Evolutionary conservation across 2,797 vertebrate species (phyloP).

Genomic region (Molossus alvarezi): DNA sequence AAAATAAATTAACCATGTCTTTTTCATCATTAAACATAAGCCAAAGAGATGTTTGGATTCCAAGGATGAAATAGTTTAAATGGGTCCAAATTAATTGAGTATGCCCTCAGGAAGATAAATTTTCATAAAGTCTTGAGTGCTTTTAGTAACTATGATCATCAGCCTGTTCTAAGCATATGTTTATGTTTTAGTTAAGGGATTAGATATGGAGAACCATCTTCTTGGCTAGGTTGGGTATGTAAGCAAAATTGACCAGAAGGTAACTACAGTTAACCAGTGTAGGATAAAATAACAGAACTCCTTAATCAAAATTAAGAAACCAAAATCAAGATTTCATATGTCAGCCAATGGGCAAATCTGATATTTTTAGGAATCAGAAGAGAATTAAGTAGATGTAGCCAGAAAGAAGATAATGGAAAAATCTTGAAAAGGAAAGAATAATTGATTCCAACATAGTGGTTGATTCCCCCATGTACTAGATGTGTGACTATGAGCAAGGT

Average conservation of each 20-base stretch:
- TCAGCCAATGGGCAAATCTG: background rate
- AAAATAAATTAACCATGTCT: background rate
- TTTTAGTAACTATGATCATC: too few species aligned
- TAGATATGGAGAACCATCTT: background rate
- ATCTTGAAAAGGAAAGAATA: background rate
- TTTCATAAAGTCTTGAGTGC: background rate
- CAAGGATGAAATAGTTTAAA: background rate
- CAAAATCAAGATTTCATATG: slow-evolving; percentile 10
- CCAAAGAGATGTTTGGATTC: background rate
- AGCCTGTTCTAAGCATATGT: background rate
- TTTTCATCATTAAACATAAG: background rate
- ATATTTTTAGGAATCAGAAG: background rate
- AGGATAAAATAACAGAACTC: background rate
- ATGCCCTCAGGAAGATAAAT: background rate
- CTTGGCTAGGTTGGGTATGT: background rate
- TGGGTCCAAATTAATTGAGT: background rate
- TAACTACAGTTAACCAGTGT: background rate
- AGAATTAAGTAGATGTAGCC: background rate
- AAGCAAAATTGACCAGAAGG: background rate
- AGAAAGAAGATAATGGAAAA: background rate
- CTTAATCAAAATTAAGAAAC: background rate
- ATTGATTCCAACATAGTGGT: too few species aligned
- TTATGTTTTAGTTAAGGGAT: background rate
- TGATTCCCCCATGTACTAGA: background rate
- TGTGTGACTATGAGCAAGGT: background rate